Percentiles rank a stretch among this genome's conserved stretches.
Evolutionary conservation across 2,797 vertebrate species (phyloP).

Genomic region (Myiotriccus ornatus): DNA sequence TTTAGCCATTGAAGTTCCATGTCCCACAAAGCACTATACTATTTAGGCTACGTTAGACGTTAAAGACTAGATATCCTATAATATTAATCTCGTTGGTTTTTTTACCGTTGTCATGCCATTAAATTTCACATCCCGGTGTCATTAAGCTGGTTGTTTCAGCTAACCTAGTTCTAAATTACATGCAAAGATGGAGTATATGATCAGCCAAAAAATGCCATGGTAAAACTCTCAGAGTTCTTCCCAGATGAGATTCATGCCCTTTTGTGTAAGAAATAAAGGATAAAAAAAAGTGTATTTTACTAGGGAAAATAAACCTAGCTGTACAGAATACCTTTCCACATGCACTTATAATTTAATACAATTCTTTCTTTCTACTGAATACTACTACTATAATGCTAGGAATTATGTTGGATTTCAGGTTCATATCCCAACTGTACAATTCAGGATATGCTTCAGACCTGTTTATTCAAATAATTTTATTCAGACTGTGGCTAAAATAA

Average conservation of each 20-base stretch:
- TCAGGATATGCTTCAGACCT: constrained; percentile 40
- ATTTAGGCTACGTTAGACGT: neutral
- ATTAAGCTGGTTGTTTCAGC: neutral
- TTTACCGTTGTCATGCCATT: neutral
- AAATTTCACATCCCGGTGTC: neutral
- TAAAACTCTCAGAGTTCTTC: neutral
- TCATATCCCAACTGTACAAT: constrained; percentile 50
- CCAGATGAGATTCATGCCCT: neutral
- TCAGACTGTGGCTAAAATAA: constrained; percentile 46
- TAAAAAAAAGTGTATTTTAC: neutral
- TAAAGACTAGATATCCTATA: neutral
- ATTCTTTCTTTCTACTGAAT: constrained; percentile 32
- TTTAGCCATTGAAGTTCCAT: neutral
- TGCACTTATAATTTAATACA: constrained; percentile 15
- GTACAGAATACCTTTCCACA: neutral
- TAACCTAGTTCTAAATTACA: neutral
- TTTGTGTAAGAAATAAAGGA: neutral
- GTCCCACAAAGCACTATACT: neutral
- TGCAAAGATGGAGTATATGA: neutral
- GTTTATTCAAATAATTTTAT: constrained; percentile 48
- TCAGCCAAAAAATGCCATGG: neutral
- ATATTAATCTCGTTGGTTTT: neutral
- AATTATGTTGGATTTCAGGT: constrained; percentile 45
- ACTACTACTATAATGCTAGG: constrained; percentile 9
- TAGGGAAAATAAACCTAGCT: neutral